A percentile compares a stretch with the other conserved stretches of the same genome.
Conservation (phyloP, 92 coral and sea anemone species). For the Micromussa lordhowensis region DNA sequence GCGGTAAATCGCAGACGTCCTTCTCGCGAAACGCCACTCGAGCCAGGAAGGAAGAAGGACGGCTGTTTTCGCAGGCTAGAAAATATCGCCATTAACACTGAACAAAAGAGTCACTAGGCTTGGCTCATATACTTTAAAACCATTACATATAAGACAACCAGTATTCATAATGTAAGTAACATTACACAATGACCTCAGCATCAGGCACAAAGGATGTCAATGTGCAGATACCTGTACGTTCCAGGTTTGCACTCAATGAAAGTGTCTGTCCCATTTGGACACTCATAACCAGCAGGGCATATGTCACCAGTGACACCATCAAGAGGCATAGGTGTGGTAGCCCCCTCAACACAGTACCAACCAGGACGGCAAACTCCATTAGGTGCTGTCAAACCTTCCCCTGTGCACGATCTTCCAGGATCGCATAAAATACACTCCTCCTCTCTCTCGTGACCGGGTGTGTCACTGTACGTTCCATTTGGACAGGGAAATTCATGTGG, state of each 20-base stretch:
- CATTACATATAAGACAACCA: too few relatives aligned
- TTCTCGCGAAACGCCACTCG: too few relatives aligned
- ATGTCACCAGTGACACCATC: constrained; percentile 90
- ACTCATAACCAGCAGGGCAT: constrained; percentile 85
- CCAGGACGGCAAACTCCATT: constrained; percentile 91
- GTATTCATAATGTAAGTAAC: background rate
- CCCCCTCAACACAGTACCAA: constrained; percentile 74
- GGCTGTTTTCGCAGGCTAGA: too few relatives aligned
- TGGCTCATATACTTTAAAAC: too few relatives aligned
- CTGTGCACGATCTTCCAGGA: constrained; percentile 91
- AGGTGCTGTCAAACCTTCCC: constrained; percentile 82
- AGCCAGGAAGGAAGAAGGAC: too few relatives aligned
- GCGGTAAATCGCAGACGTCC: too few relatives aligned
- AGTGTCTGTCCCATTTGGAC: constrained; percentile 80
- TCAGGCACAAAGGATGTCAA: background rate
- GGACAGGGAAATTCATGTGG: constrained; percentile 81
- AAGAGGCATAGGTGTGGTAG: constrained; percentile 80
- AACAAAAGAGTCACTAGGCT: too few relatives aligned
- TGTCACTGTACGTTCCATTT: constrained; percentile 90
- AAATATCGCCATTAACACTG: too few relatives aligned
- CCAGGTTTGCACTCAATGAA: constrained; percentile 73
- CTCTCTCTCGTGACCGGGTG: constrained; percentile 64
- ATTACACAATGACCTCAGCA: background rate
- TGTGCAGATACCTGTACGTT: constrained; percentile 75
- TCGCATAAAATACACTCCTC: constrained; percentile 77